phyloP scores from a whole-genome alignment of 2,113 vertebrate species.

The Seriola aureovittata region DNA sequence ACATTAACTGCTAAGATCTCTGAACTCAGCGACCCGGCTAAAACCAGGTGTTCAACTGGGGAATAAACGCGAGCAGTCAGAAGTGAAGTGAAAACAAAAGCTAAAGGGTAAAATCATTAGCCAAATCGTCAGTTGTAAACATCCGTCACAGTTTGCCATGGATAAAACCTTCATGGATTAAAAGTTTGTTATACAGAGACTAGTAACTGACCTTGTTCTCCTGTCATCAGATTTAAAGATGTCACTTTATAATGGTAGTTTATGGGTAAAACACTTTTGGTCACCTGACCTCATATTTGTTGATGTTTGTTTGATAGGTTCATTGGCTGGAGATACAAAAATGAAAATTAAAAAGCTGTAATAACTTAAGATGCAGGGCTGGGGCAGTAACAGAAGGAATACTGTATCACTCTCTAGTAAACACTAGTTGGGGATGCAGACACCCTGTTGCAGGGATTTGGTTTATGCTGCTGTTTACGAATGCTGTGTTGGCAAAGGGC shows the following conservation, averaged over 20 bases:
- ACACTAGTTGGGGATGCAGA: conserved; percentile 23
- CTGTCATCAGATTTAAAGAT: neutral
- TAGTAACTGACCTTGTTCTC: neutral
- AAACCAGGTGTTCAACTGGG: neutral
- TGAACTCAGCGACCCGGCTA: neutral
- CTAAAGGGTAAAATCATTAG: neutral
- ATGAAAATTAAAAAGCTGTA: neutral
- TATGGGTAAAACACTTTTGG: neutral
- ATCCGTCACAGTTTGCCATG: neutral
- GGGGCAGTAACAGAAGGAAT: neutral
- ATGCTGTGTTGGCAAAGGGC: conserved; percentile 43
- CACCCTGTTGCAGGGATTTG: conserved; percentile 30
- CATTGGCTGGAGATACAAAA: neutral
- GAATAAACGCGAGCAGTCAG: no score
- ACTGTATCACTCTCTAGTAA: neutral
- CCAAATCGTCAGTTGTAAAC: neutral
- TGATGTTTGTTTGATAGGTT: neutral
- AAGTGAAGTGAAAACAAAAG: neutral
- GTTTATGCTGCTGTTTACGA: conserved; percentile 52
- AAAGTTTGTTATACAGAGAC: neutral
- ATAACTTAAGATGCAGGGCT: neutral
- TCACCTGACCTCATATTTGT: neutral
- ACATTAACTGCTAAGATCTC: neutral
- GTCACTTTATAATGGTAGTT: neutral
- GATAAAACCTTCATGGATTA: neutral